Evolutionary conservation across 2,888 invertebrate genomes (phyloP).

Genomic region (Acanthosepion esculentum): DNA sequence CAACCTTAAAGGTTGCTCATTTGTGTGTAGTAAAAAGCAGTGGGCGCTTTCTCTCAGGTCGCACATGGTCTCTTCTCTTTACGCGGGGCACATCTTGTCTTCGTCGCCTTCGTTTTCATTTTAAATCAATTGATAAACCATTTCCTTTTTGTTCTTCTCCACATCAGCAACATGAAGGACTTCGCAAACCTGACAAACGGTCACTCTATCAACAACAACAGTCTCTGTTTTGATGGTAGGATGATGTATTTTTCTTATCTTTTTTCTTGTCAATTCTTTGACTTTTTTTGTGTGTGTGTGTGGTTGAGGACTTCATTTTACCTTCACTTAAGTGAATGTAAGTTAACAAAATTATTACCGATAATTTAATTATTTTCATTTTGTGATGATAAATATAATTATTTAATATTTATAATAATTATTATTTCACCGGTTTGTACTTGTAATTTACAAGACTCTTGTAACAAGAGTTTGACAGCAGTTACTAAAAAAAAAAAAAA

Average conservation of each 20-base stretch:
- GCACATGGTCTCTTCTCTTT: neutral
- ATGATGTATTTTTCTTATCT: neutral
- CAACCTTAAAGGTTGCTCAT: neutral
- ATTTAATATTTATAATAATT: too few species aligned
- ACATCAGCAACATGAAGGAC: slow-evolving; percentile 9
- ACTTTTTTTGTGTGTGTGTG: neutral
- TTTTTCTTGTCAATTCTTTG: neutral
- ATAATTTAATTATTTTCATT: too few species aligned
- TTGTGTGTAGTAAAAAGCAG: neutral
- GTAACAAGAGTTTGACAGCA: too few species aligned
- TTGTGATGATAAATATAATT: too few species aligned
- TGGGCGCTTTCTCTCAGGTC: neutral
- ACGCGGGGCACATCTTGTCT: neutral
- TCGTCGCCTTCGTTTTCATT: neutral
- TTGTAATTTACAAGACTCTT: too few species aligned
- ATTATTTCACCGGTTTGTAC: too few species aligned
- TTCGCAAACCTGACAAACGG: neutral
- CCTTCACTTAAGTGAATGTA: too few species aligned
- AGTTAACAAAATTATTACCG: too few species aligned
- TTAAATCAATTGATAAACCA: neutral
- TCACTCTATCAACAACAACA: neutral
- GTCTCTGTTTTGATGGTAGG: neutral
- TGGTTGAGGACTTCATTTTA: too few species aligned
- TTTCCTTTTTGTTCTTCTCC: neutral
- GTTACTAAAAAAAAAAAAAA: too few species aligned